phyloP scores from a whole-genome alignment of 64 coral and sea anemone genomes.

The Trachythela sp. region DNA sequence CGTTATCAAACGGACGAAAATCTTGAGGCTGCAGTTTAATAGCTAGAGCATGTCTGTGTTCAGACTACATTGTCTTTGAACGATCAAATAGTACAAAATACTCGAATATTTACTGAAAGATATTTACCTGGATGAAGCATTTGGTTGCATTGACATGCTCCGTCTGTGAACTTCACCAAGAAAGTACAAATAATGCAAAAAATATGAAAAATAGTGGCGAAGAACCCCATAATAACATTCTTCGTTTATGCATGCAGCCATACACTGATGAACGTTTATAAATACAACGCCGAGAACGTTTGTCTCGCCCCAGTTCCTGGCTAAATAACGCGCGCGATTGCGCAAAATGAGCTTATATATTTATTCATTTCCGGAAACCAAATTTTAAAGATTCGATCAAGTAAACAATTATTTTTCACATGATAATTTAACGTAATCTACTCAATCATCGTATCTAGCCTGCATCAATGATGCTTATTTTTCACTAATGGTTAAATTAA shows the following conservation, averaged over 20 bases:
- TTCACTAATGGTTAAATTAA: too few species aligned
- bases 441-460: background rate
- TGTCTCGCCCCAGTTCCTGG: background rate
- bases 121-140: constrained; percentile 17
- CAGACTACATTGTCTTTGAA: background rate
- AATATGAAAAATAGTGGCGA: background rate
- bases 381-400: too few species aligned
- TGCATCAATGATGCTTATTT: too few species aligned
- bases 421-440: background rate
- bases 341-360: background rate
- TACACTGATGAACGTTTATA: background rate
- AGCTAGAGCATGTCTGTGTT: background rate
- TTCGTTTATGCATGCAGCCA: background rate
- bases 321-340: background rate
- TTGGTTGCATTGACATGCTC: constrained; percentile 16
- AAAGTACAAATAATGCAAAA: background rate
- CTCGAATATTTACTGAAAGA: background rate
- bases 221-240: constrained; percentile 24
- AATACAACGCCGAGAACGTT: background rate
- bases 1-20: background rate
- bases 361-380: background rate
- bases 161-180: background rate
- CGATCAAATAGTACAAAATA: background rate
- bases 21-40: background rate
- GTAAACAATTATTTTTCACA: background rate